Evolutionary conservation across 2,797 vertebrate species (phyloP).

Genomic region (Megaceryle alcyon): DNA sequence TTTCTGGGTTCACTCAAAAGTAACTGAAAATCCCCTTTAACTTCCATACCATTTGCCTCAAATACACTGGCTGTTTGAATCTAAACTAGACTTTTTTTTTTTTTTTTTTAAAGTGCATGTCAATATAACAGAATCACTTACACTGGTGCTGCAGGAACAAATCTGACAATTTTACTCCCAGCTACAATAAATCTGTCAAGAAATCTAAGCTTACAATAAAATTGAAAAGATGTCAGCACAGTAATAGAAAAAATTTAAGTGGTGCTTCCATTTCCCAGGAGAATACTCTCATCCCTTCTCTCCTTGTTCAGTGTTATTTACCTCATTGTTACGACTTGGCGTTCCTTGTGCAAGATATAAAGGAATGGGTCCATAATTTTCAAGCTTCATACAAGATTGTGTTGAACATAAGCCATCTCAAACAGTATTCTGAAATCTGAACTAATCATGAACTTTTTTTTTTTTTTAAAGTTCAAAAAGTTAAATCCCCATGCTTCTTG

Average conservation of each 20-base stretch:
- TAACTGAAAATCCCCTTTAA: not conserved
- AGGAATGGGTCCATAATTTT: not conserved
- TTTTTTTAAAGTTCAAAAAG: not conserved
- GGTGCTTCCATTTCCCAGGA: not conserved
- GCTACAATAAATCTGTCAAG: not conserved
- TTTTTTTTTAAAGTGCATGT: not conserved
- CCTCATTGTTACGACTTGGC: not conserved
- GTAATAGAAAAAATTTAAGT: not conserved
- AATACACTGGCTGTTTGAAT: not conserved
- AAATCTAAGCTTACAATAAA: not conserved
- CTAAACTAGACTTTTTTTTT: not conserved
- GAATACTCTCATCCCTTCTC: not conserved
- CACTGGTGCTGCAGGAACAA: not conserved
- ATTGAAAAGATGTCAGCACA: not conserved
- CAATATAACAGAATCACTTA: not conserved
- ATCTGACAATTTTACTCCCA: not conserved
- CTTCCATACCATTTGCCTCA: not conserved
- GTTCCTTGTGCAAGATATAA: not conserved
- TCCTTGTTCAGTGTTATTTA: not conserved
- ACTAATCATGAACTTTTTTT: not conserved
- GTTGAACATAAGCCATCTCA: not conserved
- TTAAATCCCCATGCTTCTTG: not conserved
- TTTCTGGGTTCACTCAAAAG: not conserved
- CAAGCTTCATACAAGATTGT: not conserved
- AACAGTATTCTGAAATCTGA: not conserved